Evolutionary conservation across 2,888 invertebrate species (phyloP).

Genomic region (Caenorhabditis macrosperma): DNA sequence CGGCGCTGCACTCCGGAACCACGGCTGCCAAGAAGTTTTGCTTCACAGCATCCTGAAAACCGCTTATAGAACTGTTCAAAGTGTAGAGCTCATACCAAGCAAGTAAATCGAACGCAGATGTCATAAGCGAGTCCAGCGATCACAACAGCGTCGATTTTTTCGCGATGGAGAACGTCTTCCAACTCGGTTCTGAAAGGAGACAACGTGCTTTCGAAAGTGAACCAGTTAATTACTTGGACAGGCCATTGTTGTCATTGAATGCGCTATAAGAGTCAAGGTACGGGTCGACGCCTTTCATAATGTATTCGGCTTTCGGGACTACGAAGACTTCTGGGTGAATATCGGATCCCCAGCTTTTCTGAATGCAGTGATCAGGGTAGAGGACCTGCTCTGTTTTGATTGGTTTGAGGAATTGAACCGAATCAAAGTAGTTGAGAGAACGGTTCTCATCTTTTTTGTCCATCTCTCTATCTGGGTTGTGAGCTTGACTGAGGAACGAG

Average conservation of each 20-base stretch:
- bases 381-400: conserved; percentile 81
- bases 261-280: conserved; percentile 97
- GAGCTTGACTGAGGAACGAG: conserved; percentile 92
- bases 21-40: conserved; percentile 50
- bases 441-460: conserved; percentile 64
- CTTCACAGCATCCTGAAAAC: conserved; percentile 44
- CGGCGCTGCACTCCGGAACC: conserved; percentile 54
- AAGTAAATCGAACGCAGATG: conserved; percentile 86
- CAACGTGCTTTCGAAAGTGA: neutral
- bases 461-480: conserved; percentile 72
- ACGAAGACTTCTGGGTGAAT: conserved; percentile 87
- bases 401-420: conserved; percentile 91
- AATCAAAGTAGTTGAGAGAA: conserved; percentile 85
- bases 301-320: conserved; percentile 32
- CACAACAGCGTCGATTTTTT: conserved; percentile 91
- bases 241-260: conserved; percentile 96
- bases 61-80: neutral
- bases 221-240: conserved; percentile 80
- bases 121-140: conserved; percentile 96
- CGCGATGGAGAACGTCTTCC: conserved; percentile 87
- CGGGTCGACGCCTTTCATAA: conserved; percentile 87
- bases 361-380: conserved; percentile 97
- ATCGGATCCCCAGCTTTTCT: conserved; percentile 94
- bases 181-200: conserved; percentile 88
- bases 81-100: conserved; percentile 31